A percentile compares a stretch with the other conserved stretches of the same genome.
phyloP scores from a whole-genome alignment of 2,797 vertebrate species.

The Poeciliopsis paucimaculata region DNA sequence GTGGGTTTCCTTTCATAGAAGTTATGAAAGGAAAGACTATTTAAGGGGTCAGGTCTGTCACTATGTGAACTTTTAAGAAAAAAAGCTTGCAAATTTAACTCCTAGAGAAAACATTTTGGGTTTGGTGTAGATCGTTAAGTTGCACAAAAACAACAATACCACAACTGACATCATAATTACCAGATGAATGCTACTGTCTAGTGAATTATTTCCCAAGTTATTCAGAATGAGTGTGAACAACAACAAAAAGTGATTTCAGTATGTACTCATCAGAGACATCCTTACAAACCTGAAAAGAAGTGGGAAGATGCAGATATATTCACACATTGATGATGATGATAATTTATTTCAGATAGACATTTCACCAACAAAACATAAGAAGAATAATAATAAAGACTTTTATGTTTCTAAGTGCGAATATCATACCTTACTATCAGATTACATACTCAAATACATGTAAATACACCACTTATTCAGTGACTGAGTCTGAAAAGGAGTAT shows the following conservation, averaged over 20 bases:
- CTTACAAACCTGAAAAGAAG: slow-evolving; percentile 16
- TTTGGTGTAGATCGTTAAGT: neutral
- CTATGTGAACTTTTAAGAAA: neutral
- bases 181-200: neutral
- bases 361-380: too few relatives aligned
- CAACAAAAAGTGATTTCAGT: neutral
- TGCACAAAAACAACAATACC: neutral
- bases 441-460: too few relatives aligned
- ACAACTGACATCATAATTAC: neutral
- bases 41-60: neutral
- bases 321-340: slow-evolving; percentile 5
- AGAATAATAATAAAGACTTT: too few relatives aligned
- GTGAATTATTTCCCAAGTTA: too few relatives aligned
- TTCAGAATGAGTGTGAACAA: too few relatives aligned
- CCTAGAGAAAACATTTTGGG: neutral
- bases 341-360: too few relatives aligned
- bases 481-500: too few relatives aligned
- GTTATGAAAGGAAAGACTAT: neutral
- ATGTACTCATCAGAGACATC: neutral
- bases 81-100: neutral
- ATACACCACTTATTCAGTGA: too few relatives aligned
- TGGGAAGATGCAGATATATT: slow-evolving; percentile 13
- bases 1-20: neutral
- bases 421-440: too few relatives aligned
- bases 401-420: too few relatives aligned